phyloP scores from a whole-genome alignment of 1,140 invertebrate species.

The Drosophila asahinai region DNA sequence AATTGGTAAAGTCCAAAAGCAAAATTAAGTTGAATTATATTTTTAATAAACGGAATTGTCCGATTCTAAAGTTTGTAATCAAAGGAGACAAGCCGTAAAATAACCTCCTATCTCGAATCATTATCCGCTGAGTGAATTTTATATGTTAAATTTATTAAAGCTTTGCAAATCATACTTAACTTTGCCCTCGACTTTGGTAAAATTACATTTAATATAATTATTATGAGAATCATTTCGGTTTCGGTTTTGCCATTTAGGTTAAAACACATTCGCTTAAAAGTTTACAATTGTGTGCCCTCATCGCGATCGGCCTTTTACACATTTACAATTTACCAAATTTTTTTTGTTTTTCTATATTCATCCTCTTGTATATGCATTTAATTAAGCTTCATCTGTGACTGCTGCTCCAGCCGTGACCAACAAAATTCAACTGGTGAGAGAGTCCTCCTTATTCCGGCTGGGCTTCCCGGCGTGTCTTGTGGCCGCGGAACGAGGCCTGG shows the following conservation, averaged over 20 bases:
- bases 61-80: conserved; percentile 24
- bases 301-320: conserved; percentile 51
- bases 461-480: conserved; percentile 93
- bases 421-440: conserved; percentile 49
- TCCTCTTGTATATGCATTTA: conserved; percentile 27
- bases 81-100: conserved; percentile 29
- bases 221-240: conserved; percentile 46
- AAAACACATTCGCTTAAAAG: conserved; percentile 73
- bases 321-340: conserved; percentile 72
- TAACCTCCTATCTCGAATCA: conserved; percentile 1
- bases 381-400: conserved; percentile 46
- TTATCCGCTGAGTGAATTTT: background rate
- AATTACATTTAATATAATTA: conserved; percentile 55
- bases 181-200: conserved; percentile 26
- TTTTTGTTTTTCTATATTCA: conserved; percentile 4
- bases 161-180: conserved; percentile 41
- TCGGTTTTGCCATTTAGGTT: conserved; percentile 31
- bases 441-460: conserved; percentile 61
- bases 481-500: conserved; percentile 96
- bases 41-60: conserved; percentile 37
- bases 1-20: conserved; percentile 20
- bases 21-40: conserved; percentile 21
- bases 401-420: conserved; percentile 50
- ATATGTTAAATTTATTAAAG: conserved; percentile 34
- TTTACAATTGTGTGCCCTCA: conserved; percentile 63